Base-by-base conservation (phyloP, 2,888 invertebrate species). In the Oxycera nigricornis region DNA sequence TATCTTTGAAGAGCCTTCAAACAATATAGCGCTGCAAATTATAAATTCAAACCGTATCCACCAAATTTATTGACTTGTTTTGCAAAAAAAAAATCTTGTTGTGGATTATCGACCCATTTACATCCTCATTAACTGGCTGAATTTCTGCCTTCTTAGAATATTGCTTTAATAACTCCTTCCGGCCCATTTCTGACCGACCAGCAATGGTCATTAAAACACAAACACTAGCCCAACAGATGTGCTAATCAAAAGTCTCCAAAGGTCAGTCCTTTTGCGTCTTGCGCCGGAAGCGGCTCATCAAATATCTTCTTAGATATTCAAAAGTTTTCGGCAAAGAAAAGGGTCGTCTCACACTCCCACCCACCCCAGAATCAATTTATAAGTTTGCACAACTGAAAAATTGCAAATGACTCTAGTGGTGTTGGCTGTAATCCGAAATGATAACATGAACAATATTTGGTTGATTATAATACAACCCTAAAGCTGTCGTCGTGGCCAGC, bases 371-470 rank as follows among this genome's bases (percentile, higher is more conserved):
- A 2, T 1, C 1, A 55, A 55, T 24, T 55, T 55, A 55, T 55
- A 55, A 24, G 55, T 17, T 55, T 55, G 55, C 14, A 55, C 20
- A 55, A 55, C 24, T 55, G 55, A 55, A 55, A 55, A 55, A 55
- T 24, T 55, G 55, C 55, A 55, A 55, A 55, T 55, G 22, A 24
- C 6, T 55, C 22, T 2, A 0, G 17, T 20, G 22, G 22, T 20
- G 20, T 55, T 55, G 55, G 2, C 24, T 22, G 39, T 65, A 65
- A 65, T 65, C 65, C 26, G 39, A 39, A 65, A 39, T 65, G 41
- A 65, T 65, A 30, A 39, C 41, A 65, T 22, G 65, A 39, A 65
- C 65, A 65, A 65, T 65, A 65, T 65, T 65, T 65, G 30, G 39
- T 30, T 65, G 39, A 65, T 65, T 65, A 65, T n/a, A 35, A 14